Percentiles rank a stretch among this genome's conserved stretches.
Evolutionary conservation across 2,797 vertebrate species (phyloP).

Genomic region (Delichon dasypus): DNA sequence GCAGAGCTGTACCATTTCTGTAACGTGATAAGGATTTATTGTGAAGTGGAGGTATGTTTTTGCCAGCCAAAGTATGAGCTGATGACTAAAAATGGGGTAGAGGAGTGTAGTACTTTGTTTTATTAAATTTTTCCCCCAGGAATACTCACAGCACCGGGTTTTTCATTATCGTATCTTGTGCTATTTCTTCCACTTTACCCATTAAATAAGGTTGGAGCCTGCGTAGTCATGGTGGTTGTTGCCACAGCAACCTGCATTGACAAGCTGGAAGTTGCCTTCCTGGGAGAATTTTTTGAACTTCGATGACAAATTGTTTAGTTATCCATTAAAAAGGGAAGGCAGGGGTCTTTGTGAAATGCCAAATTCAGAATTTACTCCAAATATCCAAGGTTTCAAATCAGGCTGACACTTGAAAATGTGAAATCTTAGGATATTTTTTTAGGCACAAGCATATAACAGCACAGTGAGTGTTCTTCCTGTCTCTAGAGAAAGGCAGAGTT

Average conservation of each 20-base stretch:
- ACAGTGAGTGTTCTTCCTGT: neutral
- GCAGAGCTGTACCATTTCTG: neutral
- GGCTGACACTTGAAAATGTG: neutral
- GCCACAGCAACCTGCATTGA: conserved; percentile 38
- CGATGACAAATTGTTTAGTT: neutral
- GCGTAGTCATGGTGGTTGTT: neutral
- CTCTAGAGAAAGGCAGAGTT: neutral
- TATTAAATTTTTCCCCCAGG: neutral
- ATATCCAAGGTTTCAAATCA: neutral
- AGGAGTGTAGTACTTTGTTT: neutral
- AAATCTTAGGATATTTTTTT: neutral
- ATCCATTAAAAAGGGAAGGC: neutral
- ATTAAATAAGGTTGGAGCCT: neutral
- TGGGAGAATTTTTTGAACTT: neutral
- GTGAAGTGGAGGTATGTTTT: neutral
- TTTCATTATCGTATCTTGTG: neutral
- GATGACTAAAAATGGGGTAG: neutral
- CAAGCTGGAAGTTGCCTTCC: neutral
- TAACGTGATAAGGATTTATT: neutral
- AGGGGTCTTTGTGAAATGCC: neutral
- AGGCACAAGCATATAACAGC: neutral
- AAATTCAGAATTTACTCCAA: neutral
- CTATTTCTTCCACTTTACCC: neutral
- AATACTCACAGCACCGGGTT: neutral
- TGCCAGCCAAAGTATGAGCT: neutral